Conservation (phyloP, 2,888 invertebrate species). For the Hypomecis atomaria region DNA sequence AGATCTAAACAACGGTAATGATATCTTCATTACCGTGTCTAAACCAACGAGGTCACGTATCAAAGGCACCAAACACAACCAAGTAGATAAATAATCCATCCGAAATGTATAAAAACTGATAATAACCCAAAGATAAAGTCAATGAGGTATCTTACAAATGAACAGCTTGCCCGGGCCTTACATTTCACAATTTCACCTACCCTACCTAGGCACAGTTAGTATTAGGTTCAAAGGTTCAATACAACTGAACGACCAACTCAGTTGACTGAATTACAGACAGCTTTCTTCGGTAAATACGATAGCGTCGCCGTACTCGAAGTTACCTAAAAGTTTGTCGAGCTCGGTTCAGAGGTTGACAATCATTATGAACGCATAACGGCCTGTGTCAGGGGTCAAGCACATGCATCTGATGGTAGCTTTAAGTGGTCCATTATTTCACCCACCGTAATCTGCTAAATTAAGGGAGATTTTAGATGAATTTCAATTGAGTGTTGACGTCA, state of each 20-base stretch:
- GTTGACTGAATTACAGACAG: background rate
- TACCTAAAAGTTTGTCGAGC: background rate
- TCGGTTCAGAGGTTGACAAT: conserved; percentile 17
- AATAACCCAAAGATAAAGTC: background rate
- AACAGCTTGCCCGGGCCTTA: background rate
- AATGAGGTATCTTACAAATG: background rate
- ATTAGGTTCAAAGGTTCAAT: conserved; percentile 9
- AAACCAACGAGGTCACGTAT: too few species aligned
- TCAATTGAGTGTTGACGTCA: background rate
- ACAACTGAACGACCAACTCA: background rate
- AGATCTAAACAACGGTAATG: too few species aligned
- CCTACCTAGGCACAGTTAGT: conserved; percentile 8
- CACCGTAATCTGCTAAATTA: background rate
- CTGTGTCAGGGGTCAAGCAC: conserved; percentile 24
- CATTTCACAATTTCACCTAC: conserved; percentile 17
- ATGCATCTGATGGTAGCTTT: conserved; percentile 18
- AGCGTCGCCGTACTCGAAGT: too few species aligned
- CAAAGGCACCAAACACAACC: too few species aligned
- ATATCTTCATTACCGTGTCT: too few species aligned
- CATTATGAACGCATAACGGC: conserved; percentile 22
- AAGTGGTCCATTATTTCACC: conserved; percentile 11
- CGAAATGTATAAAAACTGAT: background rate
- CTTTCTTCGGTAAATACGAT: too few species aligned
- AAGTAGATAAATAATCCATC: too few species aligned
- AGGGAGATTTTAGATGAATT: background rate